These are phyloP conservation scores for Autographa pulchrina DNA, from an alignment of 2,888 invertebrate species.

Conservation along the genomic window DNA sequence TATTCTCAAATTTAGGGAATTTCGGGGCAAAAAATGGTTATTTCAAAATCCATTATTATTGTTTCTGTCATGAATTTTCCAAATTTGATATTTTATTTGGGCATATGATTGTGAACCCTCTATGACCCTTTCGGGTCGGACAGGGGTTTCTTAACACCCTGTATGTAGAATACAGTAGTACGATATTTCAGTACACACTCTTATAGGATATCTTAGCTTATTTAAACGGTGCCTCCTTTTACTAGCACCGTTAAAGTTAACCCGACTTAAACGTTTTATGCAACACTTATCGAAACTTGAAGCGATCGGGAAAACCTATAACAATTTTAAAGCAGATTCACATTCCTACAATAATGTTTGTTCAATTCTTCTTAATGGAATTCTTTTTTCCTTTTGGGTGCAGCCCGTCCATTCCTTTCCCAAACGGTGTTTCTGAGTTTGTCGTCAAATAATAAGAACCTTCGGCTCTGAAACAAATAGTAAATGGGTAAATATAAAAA, in stretches of 20 bases:
- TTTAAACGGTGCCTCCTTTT: neutral
- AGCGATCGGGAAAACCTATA: conserved; percentile 14
- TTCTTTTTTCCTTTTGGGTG: conserved; percentile 76
- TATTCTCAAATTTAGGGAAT: too few relatives aligned
- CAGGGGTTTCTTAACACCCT: too few relatives aligned
- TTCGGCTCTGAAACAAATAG: conserved; percentile 77
- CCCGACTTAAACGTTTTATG: neutral
- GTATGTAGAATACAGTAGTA: too few relatives aligned
- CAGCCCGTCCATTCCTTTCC: conserved; percentile 84
- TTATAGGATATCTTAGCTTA: too few relatives aligned
- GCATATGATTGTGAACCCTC: too few relatives aligned
- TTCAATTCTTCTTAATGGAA: conserved; percentile 58
- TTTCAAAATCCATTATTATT: too few relatives aligned
- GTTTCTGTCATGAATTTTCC: too few relatives aligned
- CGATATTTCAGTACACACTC: too few relatives aligned
- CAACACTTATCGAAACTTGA: neutral
- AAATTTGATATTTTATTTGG: too few relatives aligned
- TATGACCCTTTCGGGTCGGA: too few relatives aligned
- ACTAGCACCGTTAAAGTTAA: neutral
- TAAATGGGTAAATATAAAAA: neutral
- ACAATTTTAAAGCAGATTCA: neutral
- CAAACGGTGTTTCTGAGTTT: conserved; percentile 81
- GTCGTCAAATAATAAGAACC: conserved; percentile 86
- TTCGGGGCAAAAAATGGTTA: too few relatives aligned
- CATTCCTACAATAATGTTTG: neutral